Evolutionary conservation across 2,797 vertebrate species (phyloP), one percentile per base, ranked within the genome.

Genomic region (Denticeps clupeoides): DNA sequence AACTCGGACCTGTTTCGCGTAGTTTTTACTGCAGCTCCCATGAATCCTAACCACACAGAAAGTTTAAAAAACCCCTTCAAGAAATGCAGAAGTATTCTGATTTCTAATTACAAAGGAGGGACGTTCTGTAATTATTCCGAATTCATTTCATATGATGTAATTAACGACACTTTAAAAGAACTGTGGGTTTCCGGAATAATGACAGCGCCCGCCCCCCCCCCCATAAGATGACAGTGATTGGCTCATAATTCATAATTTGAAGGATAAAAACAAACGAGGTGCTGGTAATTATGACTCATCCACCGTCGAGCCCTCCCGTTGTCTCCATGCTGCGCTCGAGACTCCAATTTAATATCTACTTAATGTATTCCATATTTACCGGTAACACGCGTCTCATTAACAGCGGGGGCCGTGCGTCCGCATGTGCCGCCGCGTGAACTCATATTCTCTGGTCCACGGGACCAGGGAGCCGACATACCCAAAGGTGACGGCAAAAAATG

Each of bases 401-500:
- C 1, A 43, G 51, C 51, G 22, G 5, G 12, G n/a, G 12, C 32
- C n/a, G n/a, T n/a, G n/a, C n/a, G n/a, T n/a, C n/a, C n/a, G n/a
- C n/a, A n/a, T n/a, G n/a, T n/a, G n/a, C n/a, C n/a, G n/a, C n/a
- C n/a, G n/a, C n/a, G n/a, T n/a, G n/a, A n/a, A 63, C 66, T 51
- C 63, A 69, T 59, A 64, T 57, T 62, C 56, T 49, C 52, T 46
- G 55, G 55, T 59, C 55, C 50, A 49, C 2, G 42, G 66, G 67
- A 42, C 68, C 68, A 62, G 72, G 67, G 66, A 67, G 67, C 74
- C 79, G 75, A 82, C 78, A 80, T 81, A 78, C 78, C 81, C 78
- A 81, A 74, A 84, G 81, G 80, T 82, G 78, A 82, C 73, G 72
- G 77, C 70, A 82, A 83, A n/a, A 84, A 84, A 84, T 84, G 81